Base-by-base conservation (phyloP, 2,113 vertebrate genomes). In the Thamnophis sirtalis region DNA sequence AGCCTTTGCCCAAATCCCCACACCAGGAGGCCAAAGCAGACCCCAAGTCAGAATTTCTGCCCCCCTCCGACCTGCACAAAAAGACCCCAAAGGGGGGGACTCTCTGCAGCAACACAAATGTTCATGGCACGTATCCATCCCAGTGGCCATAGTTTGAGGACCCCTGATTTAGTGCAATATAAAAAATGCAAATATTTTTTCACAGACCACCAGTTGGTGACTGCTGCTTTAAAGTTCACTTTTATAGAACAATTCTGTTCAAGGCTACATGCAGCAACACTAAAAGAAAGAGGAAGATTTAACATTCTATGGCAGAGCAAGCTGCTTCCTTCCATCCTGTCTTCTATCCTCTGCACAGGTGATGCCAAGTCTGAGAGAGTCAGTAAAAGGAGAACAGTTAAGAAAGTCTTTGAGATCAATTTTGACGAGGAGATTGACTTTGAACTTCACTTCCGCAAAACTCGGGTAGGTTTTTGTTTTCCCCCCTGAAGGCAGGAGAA, bases 341-440 rank as follows among this genome's bases (percentile, higher is more conserved):
- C 48, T 86, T 60, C 33, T 89, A 43, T 92, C 56, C 5, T 88
- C 90, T 91, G 92, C 93, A 4, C 94, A 97, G 95, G 94, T 1
- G 92, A 91, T 0, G 0, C 60, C 1, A 0, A 22, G 84, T 84
- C 89, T 0, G 92, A 92, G 28, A 91, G 38, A 54, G 93, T 95
- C 48, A 92, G 86, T 1, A 98, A 93, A 85, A 98, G 97, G 90
- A 98, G 96, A 90, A 97, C 93, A 4, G 68, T 96, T 10, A 99
- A 97, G 96, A 98, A 98, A 92, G 94, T 87, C 0, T 98, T 99
- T 90, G 97, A 99, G 95, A 96, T 99, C 0, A 96, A 98, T 96
- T 99, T 99, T 96, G 97, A 97, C 1, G 98, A 98, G 1, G 97
- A 99, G 5, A 90, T 98, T 86, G 97, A 99, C 95, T 99, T 99